These are phyloP conservation scores for Lasioglossum villosulum DNA, from an alignment of 2,888 invertebrate species.

Conservation along the genomic window DNA sequence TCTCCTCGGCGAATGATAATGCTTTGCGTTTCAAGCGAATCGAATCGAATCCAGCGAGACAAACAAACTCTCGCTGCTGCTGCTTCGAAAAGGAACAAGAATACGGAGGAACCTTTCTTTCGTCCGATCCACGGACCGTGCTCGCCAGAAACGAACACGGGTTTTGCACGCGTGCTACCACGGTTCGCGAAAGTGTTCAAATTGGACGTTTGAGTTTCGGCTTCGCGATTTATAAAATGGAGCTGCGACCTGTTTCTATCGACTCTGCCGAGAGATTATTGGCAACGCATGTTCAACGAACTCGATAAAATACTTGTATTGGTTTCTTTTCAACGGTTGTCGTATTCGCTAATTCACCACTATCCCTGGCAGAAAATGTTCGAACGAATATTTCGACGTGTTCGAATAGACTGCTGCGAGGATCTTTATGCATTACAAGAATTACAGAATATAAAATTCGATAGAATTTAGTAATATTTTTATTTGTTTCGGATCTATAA, in stretches of 20 bases:
- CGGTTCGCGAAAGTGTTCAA: conserved; percentile 10
- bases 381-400: neutral
- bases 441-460: no score
- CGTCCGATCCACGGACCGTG: neutral
- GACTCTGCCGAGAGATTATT: neutral
- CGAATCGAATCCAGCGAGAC: neutral
- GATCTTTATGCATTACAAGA: no score
- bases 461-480: no score
- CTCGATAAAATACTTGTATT: neutral
- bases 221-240: neutral
- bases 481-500: no score
- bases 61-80: neutral
- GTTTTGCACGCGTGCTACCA: neutral
- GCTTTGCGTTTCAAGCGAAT: conserved; percentile 7
- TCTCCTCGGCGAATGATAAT: neutral
- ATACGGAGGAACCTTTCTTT: neutral
- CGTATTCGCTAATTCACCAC: no score
- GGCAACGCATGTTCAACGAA: neutral
- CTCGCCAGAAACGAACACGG: neutral
- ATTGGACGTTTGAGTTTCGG: neutral
- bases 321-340: neutral
- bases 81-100: neutral
- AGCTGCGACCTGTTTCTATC: neutral
- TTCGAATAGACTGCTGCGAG: no score
- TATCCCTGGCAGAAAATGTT: neutral